These are phyloP conservation scores for Anastrepha ludens DNA, from an alignment of 1,140 invertebrate species.

Conservation along the genomic window DNA sequence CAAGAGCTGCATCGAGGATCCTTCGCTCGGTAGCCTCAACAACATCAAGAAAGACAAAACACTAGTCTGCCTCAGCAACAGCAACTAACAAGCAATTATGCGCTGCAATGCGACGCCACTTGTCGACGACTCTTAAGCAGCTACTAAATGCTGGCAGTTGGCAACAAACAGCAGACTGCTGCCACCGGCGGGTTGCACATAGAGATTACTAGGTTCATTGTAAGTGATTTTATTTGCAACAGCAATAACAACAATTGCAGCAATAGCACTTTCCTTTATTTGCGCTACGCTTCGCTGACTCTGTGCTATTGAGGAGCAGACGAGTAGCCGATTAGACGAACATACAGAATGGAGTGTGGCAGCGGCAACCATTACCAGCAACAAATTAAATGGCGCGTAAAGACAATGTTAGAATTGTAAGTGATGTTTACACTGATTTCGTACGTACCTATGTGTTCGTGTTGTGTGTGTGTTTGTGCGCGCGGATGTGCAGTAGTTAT, in stretches of 20 bases:
- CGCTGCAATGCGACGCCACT: conserved; percentile 14
- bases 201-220: neutral
- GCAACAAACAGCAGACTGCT: neutral
- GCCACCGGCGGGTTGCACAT: neutral
- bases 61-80: no score
- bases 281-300: neutral
- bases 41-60: neutral
- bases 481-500: conserved; percentile 10
- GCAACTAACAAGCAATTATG: conserved; percentile 44
- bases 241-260: conserved; percentile 36
- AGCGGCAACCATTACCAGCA: neutral
- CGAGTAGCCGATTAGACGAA: neutral
- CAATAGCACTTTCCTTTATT: conserved; percentile 48
- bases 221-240: conserved; percentile 45
- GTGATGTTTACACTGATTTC: neutral
- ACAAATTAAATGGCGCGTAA: conserved; percentile 33
- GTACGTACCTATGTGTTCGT: neutral
- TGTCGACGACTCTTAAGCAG: conserved; percentile 44
- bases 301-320: neutral
- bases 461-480: neutral
- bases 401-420: conserved; percentile 33
- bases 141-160: conserved; percentile 27
- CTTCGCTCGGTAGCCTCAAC: neutral
- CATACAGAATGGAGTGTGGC: no score
- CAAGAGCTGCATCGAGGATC: neutral